A percentile compares a stretch with the other conserved stretches of the same genome.
phyloP scores from a whole-genome alignment of 2,888 invertebrate genomes.

The Lasiommata megera region DNA sequence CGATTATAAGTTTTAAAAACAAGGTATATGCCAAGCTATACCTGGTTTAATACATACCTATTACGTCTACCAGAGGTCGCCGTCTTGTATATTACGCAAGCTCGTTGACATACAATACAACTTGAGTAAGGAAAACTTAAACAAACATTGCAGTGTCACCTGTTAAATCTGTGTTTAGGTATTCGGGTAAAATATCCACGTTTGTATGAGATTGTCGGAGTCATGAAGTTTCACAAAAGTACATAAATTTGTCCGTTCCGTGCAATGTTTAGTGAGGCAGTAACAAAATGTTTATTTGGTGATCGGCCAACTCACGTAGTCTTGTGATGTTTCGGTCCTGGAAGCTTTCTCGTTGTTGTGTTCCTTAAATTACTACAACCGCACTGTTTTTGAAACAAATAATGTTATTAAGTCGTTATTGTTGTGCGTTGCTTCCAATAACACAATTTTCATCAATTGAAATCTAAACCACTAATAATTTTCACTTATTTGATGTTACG shows the following conservation, averaged over 20 bases:
- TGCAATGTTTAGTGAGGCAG: slow-evolving; percentile 36
- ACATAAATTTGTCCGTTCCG: slow-evolving; percentile 34
- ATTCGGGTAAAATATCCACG: slow-evolving; percentile 28
- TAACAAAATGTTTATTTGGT: slow-evolving; percentile 40
- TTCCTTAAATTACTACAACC: slow-evolving; percentile 2
- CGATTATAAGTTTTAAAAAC: too few relatives aligned
- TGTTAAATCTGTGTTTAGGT: slow-evolving; percentile 14
- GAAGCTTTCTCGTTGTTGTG: slow-evolving; percentile 23
- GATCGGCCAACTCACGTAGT: slow-evolving; percentile 45
- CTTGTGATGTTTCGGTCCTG: slow-evolving; percentile 30
- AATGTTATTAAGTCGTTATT: not conserved
- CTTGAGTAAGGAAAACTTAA: slow-evolving; percentile 16
- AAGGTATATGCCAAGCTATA: too few relatives aligned
- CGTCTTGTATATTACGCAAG: not conserved
- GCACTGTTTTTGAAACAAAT: not conserved
- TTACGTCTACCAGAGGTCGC: not conserved
- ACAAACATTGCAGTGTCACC: slow-evolving; percentile 20
- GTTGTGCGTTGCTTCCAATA: not conserved
- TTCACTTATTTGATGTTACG: not conserved
- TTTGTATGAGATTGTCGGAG: slow-evolving; percentile 32
- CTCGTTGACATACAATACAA: slow-evolving; percentile 6
- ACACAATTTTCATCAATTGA: not conserved
- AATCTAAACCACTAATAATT: not conserved
- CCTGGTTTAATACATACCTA: not conserved
- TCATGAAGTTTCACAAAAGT: slow-evolving; percentile 32